Evolutionary conservation across 2,888 invertebrate species (phyloP).

Genomic region (Choreutis nemorana): DNA sequence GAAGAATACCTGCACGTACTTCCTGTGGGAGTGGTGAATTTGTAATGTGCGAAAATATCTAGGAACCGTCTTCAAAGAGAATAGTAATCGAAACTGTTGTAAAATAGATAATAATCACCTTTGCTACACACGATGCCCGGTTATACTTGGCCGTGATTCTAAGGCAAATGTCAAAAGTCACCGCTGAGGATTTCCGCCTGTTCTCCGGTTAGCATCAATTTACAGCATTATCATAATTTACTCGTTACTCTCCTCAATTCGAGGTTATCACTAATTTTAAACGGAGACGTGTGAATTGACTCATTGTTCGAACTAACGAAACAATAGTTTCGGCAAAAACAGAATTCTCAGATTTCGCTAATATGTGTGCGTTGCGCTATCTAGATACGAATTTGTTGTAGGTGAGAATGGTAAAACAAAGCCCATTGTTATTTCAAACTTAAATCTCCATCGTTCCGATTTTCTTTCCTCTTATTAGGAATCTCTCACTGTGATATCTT

Average conservation of each 20-base stretch:
- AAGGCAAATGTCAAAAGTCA: conserved; percentile 40
- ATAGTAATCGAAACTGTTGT: neutral
- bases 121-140: neutral
- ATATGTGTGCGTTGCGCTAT: neutral
- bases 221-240: conserved; percentile 7
- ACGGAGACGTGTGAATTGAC: neutral
- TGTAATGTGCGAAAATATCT: conserved; percentile 19
- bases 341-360: conserved; percentile 1
- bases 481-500: too few species aligned
- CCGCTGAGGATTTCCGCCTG: conserved; percentile 27
- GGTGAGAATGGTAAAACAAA: conserved; percentile 26
- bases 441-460: too few species aligned
- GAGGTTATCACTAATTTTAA: neutral
- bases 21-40: conserved; percentile 41
- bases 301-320: conserved; percentile 1
- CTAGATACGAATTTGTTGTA: neutral
- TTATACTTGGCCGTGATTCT: conserved; percentile 26
- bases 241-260: neutral
- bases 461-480: too few species aligned
- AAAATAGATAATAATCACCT: neutral
- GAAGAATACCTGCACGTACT: conserved; percentile 56
- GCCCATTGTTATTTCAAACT: conserved; percentile 17
- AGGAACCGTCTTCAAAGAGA: neutral
- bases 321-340: conserved; percentile 9
- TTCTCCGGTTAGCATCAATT: conserved; percentile 10